Evolutionary conservation across 2,113 vertebrate species (phyloP), one percentile per base, ranked within the genome.

Genomic region (Pteronura brasiliensis): DNA sequence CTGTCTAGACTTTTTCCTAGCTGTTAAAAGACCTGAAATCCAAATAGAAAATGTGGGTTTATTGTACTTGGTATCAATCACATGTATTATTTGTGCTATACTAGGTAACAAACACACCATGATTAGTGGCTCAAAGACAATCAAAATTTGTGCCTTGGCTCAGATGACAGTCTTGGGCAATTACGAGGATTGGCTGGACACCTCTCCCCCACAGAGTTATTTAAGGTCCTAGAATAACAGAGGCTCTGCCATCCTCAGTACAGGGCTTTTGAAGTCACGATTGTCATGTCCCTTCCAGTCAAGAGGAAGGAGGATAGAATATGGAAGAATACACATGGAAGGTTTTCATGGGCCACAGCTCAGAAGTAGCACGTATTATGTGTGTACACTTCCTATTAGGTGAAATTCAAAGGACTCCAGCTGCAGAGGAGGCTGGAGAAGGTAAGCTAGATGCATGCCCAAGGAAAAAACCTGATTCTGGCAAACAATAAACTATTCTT

Each of bases 21-120:
- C 77, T 67, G 23, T 59, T 42, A 39, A 79, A 84, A 84, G 34
- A 25, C 23, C 39, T 77, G 36, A 95, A 76, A 88, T 79, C 5
- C 11, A 88, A 83, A 94, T 21, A 88, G 61, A 80, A 92, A 88
- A 84, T 63, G 29, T 8, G 44, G 36, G 47, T 39, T 95, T 97
- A 80, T 9, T 67, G 47, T 74, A 36, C 17, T 94, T 88, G 91
- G 14, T 96, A 76, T 79, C 69, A 42, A 17, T n/a, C 42, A 27
- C 36, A 15, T 17, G 4, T n/a, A 49, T 79, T 93, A 31, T 87
- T 61, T 72, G 49, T 69, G 31, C 27, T 49, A 17, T 11, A 20
- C 9, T 47, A 57, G 18, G 11, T 76, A 65, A 59, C 36, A 59
- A 42, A 76, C 4, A 42, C 14, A 49, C 13, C 13, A 25, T 39